These are phyloP conservation scores for Prosapia bicincta DNA, from an alignment of 2,888 invertebrate species.

Conservation along the genomic window DNA sequence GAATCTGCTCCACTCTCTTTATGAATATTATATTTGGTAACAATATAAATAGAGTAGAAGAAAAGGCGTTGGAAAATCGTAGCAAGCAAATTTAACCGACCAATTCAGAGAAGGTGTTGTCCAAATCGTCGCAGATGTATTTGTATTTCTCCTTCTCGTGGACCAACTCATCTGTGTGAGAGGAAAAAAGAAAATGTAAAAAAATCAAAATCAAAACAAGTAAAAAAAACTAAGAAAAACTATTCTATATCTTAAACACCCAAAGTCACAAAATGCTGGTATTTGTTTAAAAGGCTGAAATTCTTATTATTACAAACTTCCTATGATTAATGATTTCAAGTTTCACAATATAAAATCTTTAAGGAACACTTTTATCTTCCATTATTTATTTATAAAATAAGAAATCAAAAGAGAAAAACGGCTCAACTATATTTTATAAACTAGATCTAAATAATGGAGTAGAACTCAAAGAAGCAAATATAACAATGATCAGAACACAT, in stretches of 20 bases:
- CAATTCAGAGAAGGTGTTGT: slow-evolving; percentile 75
- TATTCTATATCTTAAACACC: no score
- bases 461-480: no score
- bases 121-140: slow-evolving; percentile 72
- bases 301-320: no score
- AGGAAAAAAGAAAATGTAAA: slow-evolving; percentile 34
- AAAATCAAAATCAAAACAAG: slow-evolving; percentile 8
- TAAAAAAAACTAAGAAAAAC: slow-evolving; percentile 10
- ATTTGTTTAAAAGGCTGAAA: not conserved
- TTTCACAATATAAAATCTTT: no score
- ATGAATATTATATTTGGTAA: not conserved
- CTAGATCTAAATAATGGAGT: no score
- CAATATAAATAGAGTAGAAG: slow-evolving; percentile 41
- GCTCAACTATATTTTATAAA: no score
- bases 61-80: not conserved
- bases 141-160: slow-evolving; percentile 75
- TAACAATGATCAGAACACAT: no score
- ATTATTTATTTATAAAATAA: no score
- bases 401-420: no score
- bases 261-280: not conserved
- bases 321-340: not conserved
- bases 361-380: no score
- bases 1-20: slow-evolving; percentile 14
- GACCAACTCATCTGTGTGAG: slow-evolving; percentile 55
- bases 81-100: slow-evolving; percentile 45